A percentile compares a stretch with the other conserved stretches of the same genome.
These are phyloP conservation scores for Sycophaga agraensis DNA, from an alignment of 1,140 invertebrate genomes.

Conservation along the genomic window DNA sequence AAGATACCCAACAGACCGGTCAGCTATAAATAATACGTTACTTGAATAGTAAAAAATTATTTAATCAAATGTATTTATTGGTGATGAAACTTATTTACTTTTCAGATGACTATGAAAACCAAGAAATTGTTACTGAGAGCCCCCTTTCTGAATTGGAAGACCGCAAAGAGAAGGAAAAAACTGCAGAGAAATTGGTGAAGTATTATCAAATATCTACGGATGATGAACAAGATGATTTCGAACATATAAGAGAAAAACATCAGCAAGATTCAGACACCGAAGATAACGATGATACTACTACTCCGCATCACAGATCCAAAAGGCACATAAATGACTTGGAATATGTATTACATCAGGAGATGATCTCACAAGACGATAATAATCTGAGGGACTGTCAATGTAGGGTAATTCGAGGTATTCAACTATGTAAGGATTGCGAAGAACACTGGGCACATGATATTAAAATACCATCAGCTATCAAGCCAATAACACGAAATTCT, in stretches of 20 bases:
- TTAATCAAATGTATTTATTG: background rate
- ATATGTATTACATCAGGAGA: conserved; percentile 37
- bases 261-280: background rate
- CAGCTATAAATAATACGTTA: too few species aligned
- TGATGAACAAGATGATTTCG: background rate
- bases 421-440: conserved; percentile 16
- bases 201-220: background rate
- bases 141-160: background rate
- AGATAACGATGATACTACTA: background rate
- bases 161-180: conserved; percentile 19
- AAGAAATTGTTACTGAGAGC: background rate
- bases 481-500: background rate
- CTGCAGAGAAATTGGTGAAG: too few species aligned
- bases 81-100: background rate
- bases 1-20: background rate
- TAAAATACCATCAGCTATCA: background rate
- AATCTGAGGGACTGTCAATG: conserved; percentile 43
- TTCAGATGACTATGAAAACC: background rate
- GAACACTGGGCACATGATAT: background rate
- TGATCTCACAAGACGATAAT: conserved; percentile 42
- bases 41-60: background rate
- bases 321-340: conserved; percentile 28
- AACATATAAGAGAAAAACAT: too few species aligned
- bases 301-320: conserved; percentile 16
- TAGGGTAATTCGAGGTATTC: conserved; percentile 32